Base-by-base conservation (phyloP, 1,140 invertebrate species). In the Leptestheria dahalacensis region DNA sequence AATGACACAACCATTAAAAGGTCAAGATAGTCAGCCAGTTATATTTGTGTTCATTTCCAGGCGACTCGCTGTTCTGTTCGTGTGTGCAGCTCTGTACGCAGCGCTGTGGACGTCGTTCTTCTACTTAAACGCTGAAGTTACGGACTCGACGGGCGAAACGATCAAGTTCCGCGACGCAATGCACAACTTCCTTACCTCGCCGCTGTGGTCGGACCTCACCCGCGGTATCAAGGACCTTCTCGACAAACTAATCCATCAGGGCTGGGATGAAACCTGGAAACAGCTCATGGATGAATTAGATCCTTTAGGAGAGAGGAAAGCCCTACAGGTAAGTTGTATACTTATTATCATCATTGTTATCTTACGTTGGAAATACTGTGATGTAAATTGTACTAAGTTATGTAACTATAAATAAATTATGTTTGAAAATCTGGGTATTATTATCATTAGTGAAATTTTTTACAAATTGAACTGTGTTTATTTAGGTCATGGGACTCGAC, bases 51-150 rank as follows among this genome's bases (percentile, higher is more conserved):
- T 64, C 55, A 20, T 10, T 66, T 58, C n/a, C 55, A 70, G 66
- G 60, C 62, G 77, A 55, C 20, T 75, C 2, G 23, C 61, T 3
- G 59, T 79, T 6, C 67, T 94, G 2, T 65, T 70, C 0, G 28
- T 80, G 0, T 84, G 81, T 63, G 74, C 77, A 0, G 62, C 78
- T 3, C 62, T 96, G 0, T 95, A 90, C 66, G 64, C 82, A 0
- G 77, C 78, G 0, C 66, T 94, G 1, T 88, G 85, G 82, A 70
- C 73, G 23, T 84, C 84, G 25, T 89, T 83, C 62, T 72, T 97
- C 15, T 92, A 90, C 70, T 95, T 93, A 71, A 94, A 95, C 69
- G 88, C 88, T 12, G 84, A 81, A 48, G 76, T 96, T 15, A 85
- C 82, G 1, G 88, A 91, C 66, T 83, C 82, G 56, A 83, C 93